These are phyloP conservation scores for Leucoraja ocellata DNA, from an alignment of 2,797 vertebrate genomes.

Conservation along the genomic window DNA sequence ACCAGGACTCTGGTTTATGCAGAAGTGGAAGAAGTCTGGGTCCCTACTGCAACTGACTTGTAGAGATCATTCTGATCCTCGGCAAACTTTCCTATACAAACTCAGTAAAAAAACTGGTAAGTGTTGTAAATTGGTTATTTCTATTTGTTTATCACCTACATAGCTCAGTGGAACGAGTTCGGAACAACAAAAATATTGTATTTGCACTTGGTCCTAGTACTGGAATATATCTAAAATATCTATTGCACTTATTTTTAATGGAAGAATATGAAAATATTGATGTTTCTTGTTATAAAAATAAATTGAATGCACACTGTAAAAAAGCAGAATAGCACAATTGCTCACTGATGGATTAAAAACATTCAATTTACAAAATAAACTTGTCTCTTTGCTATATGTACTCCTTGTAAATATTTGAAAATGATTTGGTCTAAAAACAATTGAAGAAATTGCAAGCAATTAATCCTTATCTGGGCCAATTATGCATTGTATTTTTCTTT, in stretches of 20 bases:
- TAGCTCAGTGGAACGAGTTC: neutral
- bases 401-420: neutral
- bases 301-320: neutral
- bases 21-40: constrained; percentile 99
- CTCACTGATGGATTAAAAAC: neutral
- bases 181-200: neutral
- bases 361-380: neutral
- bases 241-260: neutral
- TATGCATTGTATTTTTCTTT: neutral
- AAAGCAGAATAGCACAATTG: neutral
- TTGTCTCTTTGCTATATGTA: neutral
- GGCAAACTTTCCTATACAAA: constrained; percentile 96
- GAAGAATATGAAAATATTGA: neutral
- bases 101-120: constrained; percentile 96
- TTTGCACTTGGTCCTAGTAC: neutral
- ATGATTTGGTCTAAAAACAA: neutral
- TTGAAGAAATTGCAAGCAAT: neutral
- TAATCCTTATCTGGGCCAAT: neutral
- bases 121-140: constrained; percentile 40
- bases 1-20: constrained; percentile 98
- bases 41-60: constrained; percentile 91
- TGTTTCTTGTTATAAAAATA: neutral
- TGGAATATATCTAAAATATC: neutral
- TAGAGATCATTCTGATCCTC: constrained; percentile 92
- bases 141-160: neutral